Percentiles rank a stretch among this genome's conserved stretches.
Evolutionary conservation across 1,140 invertebrate genomes (phyloP).

Genomic region (Caenorhabditis remanei): DNA sequence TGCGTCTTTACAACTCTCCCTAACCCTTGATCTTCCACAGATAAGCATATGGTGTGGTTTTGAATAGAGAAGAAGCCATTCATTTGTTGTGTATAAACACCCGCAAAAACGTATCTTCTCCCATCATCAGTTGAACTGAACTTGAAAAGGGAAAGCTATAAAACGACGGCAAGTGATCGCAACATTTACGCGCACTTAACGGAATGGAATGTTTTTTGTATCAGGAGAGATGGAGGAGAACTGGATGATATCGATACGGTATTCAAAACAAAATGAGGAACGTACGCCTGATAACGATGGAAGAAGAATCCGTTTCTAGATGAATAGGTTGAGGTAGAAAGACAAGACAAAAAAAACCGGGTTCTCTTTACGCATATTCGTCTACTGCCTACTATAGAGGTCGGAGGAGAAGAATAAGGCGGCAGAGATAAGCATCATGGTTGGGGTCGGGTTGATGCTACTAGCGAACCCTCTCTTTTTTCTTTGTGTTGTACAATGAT

Average conservation of each 20-base stretch:
- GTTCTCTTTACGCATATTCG: constrained; percentile 28
- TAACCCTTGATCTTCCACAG: neutral
- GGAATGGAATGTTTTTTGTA: neutral
- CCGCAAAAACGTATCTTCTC: neutral
- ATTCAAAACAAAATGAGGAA: neutral
- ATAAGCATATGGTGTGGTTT: constrained; percentile 4
- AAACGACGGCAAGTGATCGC: neutral
- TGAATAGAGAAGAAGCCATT: neutral
- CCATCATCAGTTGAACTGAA: neutral
- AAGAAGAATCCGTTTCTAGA: neutral
- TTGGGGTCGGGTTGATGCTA: constrained; percentile 8
- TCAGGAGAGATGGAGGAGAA: neutral
- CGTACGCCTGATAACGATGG: neutral
- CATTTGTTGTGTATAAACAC: neutral
- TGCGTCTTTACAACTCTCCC: neutral
- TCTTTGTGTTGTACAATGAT: too few species aligned
- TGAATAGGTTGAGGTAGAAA: constrained; percentile 30
- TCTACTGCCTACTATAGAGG: constrained; percentile 45
- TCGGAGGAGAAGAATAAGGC: constrained; percentile 1
- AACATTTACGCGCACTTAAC: constrained; percentile 9
- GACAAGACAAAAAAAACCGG: constrained; percentile 26
- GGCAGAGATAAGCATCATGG: constrained; percentile 36
- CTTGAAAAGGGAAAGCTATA: constrained; percentile 11
- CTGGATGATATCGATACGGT: neutral
- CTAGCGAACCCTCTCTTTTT: neutral